A percentile compares a stretch with the other conserved stretches of the same genome.
phyloP scores from a whole-genome alignment of 2,888 invertebrate species.

The Leptinotarsa haldemani region DNA sequence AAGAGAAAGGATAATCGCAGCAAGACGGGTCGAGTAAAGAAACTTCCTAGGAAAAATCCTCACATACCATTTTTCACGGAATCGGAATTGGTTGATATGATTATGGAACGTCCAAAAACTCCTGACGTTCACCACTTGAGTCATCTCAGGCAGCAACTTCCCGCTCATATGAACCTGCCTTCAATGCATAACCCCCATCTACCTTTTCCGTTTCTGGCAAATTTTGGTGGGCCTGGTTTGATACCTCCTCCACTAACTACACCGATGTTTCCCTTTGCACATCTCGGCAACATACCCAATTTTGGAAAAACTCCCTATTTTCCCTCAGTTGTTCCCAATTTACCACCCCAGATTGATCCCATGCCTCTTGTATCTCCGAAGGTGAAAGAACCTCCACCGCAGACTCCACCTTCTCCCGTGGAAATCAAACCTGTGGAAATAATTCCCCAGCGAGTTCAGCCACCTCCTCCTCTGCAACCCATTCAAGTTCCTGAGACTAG shows the following conservation, averaged over 20 bases:
- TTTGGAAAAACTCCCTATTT: slow-evolving; percentile 72
- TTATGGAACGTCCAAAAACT: slow-evolving; percentile 63
- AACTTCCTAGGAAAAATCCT: slow-evolving; percentile 51
- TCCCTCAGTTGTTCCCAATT: slow-evolving; percentile 71
- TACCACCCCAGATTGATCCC: slow-evolving; percentile 64
- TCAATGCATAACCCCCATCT: slow-evolving; percentile 57
- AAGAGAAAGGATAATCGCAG: slow-evolving; percentile 66
- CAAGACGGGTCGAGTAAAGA: slow-evolving; percentile 49
- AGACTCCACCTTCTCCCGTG: slow-evolving; percentile 1
- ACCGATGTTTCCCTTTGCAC: slow-evolving; percentile 63
- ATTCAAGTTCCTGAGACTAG: slow-evolving; percentile 38
- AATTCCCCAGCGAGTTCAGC: slow-evolving; percentile 31
- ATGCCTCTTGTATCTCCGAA: slow-evolving; percentile 50
- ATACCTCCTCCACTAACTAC: slow-evolving; percentile 48
- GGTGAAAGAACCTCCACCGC: slow-evolving; percentile 28
- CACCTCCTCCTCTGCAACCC: slow-evolving; percentile 30
- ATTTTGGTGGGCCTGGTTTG: slow-evolving; percentile 63
- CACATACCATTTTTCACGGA: slow-evolving; percentile 47
- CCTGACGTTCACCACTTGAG: slow-evolving; percentile 59
- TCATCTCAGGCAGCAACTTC: slow-evolving; percentile 43
- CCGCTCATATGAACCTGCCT: slow-evolving; percentile 44
- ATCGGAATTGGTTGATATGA: slow-evolving; percentile 54
- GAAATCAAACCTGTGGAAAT: slow-evolving; percentile 46
- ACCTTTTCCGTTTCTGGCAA: slow-evolving; percentile 69
- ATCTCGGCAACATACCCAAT: slow-evolving; percentile 63